Evolutionary conservation across 2,113 vertebrate genomes (phyloP).

Genomic region (Pristiophorus japonicus): DNA sequence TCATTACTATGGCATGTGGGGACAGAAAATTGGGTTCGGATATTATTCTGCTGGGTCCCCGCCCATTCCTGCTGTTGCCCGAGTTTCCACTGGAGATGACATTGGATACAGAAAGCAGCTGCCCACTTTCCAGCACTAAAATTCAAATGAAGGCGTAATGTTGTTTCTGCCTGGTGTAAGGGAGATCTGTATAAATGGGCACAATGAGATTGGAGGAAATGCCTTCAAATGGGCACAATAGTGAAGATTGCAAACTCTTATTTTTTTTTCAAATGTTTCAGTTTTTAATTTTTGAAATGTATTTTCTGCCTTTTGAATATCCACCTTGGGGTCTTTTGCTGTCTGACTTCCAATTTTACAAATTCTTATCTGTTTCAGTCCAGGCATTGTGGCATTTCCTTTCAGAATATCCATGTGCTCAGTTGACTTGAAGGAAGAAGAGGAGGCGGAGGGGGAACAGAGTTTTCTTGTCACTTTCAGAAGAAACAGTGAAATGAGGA

Average conservation of each 20-base stretch:
- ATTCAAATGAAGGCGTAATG: neutral
- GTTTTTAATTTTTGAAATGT: neutral
- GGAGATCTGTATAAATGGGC: too few species aligned
- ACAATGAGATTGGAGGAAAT: neutral
- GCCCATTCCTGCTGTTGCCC: neutral
- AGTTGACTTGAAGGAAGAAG: neutral
- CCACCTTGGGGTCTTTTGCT: neutral
- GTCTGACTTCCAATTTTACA: neutral
- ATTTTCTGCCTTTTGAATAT: neutral
- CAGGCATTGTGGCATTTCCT: neutral
- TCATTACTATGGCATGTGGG: neutral
- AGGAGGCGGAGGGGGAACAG: neutral
- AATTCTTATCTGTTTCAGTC: neutral
- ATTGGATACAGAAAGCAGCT: neutral
- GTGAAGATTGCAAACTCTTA: neutral
- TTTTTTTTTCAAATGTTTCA: neutral
- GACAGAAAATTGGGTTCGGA: neutral
- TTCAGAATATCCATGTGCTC: neutral
- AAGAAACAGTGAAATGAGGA: neutral
- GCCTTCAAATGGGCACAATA: too few species aligned
- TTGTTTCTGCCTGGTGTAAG: neutral
- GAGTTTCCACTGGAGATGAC: neutral
- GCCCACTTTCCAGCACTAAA: neutral
- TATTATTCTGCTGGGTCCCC: neutral
- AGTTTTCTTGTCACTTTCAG: neutral